phyloP scores from a whole-genome alignment of 1,140 invertebrate species.

The Phenacoccus solenopsis region DNA sequence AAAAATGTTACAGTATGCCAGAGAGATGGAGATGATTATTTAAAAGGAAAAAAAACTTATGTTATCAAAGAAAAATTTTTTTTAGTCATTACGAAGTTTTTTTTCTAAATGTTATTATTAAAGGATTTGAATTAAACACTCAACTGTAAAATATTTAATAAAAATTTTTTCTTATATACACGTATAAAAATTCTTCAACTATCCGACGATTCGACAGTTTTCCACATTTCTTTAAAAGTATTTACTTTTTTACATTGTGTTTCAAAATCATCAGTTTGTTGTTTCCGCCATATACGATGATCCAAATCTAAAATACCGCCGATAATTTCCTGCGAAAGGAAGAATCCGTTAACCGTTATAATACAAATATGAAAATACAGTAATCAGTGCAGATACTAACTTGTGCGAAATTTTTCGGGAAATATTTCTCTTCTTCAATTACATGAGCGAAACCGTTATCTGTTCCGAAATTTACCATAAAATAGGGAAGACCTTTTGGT shows the following conservation, averaged over 20 bases:
- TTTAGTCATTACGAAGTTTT: not conserved
- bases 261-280: slow-evolving; percentile 55
- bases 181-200: not conserved
- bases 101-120: slow-evolving; percentile 3
- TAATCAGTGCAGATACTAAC: slow-evolving; percentile 36
- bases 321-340: slow-evolving; percentile 69
- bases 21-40: slow-evolving; percentile 98
- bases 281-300: slow-evolving; percentile 69
- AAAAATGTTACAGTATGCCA: slow-evolving; percentile 75
- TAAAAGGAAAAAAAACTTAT: no score
- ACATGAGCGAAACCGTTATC: slow-evolving; percentile 87
- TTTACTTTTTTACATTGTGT: slow-evolving; percentile 53
- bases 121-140: not conserved
- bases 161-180: not conserved
- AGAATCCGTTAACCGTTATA: not conserved
- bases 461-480: slow-evolving; percentile 83
- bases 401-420: slow-evolving; percentile 82
- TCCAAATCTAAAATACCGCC: slow-evolving; percentile 87
- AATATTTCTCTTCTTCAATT: slow-evolving; percentile 82
- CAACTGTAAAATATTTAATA: not conserved
- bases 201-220: slow-evolving; percentile 42
- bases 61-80: not conserved
- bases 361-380: slow-evolving; percentile 20
- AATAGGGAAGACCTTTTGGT: slow-evolving; percentile 90
- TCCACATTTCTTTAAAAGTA: slow-evolving; percentile 51